phyloP scores from a whole-genome alignment of 2,113 vertebrate species.

The Pseudorectes ferrugineus region DNA sequence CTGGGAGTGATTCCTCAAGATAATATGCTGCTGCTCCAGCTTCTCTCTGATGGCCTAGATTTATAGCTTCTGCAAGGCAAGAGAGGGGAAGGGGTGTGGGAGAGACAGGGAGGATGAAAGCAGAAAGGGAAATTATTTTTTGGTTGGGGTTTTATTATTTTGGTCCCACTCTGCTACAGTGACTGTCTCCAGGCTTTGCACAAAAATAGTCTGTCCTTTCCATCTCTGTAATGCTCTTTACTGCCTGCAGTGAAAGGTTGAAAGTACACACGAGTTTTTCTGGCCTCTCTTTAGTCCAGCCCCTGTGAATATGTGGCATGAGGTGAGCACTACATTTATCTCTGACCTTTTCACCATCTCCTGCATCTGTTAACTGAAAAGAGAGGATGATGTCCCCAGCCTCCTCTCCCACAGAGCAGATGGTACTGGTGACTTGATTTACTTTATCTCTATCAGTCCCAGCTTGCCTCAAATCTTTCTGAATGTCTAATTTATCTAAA shows the following conservation, averaged over 20 bases:
- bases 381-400: slow-evolving; percentile 32
- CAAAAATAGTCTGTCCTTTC: slow-evolving; percentile 34
- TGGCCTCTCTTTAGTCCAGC: slow-evolving; percentile 50
- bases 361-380: slow-evolving; percentile 67
- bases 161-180: neutral
- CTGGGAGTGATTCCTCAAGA: slow-evolving; percentile 71
- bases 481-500: neutral
- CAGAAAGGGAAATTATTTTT: slow-evolving; percentile 48
- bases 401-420: slow-evolving; percentile 60
- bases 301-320: slow-evolving; percentile 53
- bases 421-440: slow-evolving; percentile 47
- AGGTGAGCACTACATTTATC: slow-evolving; percentile 67
- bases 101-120: slow-evolving; percentile 19
- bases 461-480: slow-evolving; percentile 14
- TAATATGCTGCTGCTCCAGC: slow-evolving; percentile 59
- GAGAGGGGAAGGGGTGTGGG: neutral
- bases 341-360: slow-evolving; percentile 70
- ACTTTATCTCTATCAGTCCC: slow-evolving; percentile 8
- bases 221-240: slow-evolving; percentile 24
- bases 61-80: slow-evolving; percentile 20
- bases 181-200: slow-evolving; percentile 27
- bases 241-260: slow-evolving; percentile 62
- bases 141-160: slow-evolving; percentile 28
- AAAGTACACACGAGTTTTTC: slow-evolving; percentile 62
- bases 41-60: slow-evolving; percentile 58